These are phyloP conservation scores for Azemiops feae DNA, from an alignment of 2,113 vertebrate genomes.

Conservation along the genomic window DNA sequence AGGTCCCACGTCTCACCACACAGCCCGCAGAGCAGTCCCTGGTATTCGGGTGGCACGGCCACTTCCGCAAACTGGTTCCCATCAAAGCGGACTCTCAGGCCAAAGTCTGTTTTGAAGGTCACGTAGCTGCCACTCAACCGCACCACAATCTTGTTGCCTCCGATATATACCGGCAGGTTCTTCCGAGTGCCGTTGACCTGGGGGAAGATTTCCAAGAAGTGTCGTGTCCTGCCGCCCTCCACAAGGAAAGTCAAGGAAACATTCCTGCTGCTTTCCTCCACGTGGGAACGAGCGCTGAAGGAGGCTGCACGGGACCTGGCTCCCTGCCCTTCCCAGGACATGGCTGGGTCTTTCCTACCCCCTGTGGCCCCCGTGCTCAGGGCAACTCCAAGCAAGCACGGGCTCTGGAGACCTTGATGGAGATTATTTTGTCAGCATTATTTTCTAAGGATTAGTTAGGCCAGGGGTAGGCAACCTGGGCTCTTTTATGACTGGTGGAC, in stretches of 20 bases:
- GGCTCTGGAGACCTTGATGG: neutral
- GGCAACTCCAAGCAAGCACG: neutral
- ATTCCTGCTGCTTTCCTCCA: neutral
- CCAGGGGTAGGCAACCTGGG: neutral
- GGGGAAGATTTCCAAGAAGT: neutral
- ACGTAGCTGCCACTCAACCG: conserved; percentile 82
- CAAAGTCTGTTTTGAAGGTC: conserved; percentile 80
- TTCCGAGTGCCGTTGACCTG: conserved; percentile 74
- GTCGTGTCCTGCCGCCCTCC: neutral
- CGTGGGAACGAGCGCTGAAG: accelerated
- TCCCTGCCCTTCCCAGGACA: no score
- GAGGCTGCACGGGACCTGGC: neutral
- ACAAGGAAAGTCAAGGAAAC: neutral
- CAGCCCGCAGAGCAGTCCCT: conserved; percentile 80
- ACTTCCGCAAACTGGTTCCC: conserved; percentile 87
- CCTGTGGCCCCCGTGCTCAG: neutral
- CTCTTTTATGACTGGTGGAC: no score
- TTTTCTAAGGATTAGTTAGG: neutral
- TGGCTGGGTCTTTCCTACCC: neutral
- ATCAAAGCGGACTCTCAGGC: conserved; percentile 81
- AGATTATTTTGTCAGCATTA: neutral
- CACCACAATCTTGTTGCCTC: conserved; percentile 62
- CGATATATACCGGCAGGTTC: conserved; percentile 71
- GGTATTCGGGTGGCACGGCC: conserved; percentile 74
- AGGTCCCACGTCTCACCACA: conserved; percentile 75